Percentiles rank a stretch among this genome's conserved stretches.
Evolutionary conservation across 2,113 vertebrate species (phyloP).

Genomic region (Ctenodactylus gundi): DNA sequence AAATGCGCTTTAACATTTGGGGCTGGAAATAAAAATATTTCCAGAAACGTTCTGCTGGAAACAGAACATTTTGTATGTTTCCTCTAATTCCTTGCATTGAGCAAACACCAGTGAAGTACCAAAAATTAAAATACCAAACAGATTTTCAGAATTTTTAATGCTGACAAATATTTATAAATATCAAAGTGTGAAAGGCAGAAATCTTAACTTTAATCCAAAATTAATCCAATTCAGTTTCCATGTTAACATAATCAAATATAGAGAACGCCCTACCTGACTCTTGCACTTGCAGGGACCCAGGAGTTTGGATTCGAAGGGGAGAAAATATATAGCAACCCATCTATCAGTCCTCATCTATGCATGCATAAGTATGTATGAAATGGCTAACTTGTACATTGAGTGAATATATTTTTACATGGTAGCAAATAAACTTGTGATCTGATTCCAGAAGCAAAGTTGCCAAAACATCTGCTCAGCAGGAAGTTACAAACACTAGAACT

Average conservation of each 20-base stretch:
- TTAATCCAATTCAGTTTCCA: background rate
- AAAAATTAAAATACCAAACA: background rate
- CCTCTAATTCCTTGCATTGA: background rate
- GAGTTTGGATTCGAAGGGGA: background rate
- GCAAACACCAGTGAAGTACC: background rate
- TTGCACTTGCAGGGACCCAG: background rate
- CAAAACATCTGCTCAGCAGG: background rate
- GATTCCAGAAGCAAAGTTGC: background rate
- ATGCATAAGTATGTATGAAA: background rate
- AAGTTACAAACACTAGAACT: constrained; percentile 10
- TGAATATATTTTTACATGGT: background rate
- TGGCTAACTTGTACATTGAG: background rate
- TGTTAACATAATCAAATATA: background rate
- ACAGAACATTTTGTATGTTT: background rate
- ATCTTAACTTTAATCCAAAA: background rate
- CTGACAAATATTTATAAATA: constrained; percentile 18
- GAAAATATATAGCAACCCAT: background rate
- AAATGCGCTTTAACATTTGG: background rate
- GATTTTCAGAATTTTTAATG: background rate
- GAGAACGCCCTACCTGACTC: background rate
- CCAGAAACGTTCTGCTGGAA: background rate
- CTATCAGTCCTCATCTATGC: background rate
- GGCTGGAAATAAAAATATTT: background rate
- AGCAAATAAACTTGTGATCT: background rate
- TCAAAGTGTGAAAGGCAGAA: background rate